Evolutionary conservation across 2,888 invertebrate species (phyloP), one percentile per base, ranked within the genome.

Genomic region (Leptopilina myrica): DNA sequence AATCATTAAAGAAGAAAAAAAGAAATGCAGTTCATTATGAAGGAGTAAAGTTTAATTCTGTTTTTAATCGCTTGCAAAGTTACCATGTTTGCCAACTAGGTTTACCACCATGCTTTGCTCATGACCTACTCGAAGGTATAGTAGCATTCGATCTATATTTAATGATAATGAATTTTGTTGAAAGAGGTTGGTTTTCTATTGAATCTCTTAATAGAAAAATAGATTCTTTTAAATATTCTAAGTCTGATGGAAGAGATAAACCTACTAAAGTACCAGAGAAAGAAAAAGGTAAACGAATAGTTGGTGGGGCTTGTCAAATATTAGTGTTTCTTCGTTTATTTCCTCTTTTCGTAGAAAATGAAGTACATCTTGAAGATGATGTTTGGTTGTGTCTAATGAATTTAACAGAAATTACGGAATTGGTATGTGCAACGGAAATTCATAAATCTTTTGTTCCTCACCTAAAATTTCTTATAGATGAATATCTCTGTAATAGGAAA

Each of bases 81-180:
- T 66, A 33, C 9, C 43, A 66, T 33, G 66, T 66, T 40, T 66
- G 15, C 40, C 14, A 46, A 8, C 43, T 43, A 20, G 15, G 62
- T 8, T 62, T 62, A 20, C 62, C 62, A 20, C 20, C 62, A 6
- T 62, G 62, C 8, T 46, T 66, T 7, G 66, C 26, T 3, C 66
- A 66, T 46, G 66, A 66, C 40, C 40, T 66, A 40, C 46, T 66
- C 15, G 66, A 66, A 66, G 66, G 43, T 2, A 46, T 66, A n/a
- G 66, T 66, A 66, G 40, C 66, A 4, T 66, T 33, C 15, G 14
- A 66, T 33, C 8, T 66, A 3, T 20, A 12, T 43, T 33, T 66
- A 62, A 62, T 62, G 62, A 62, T 62, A 62, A 43, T 33, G 26
- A 11, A 66, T 12, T 66, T 66, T 33, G 15, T 33, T 1, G 9